These are phyloP conservation scores for Drosophila bocqueti DNA, from an alignment of 1,140 invertebrate genomes.

Conservation along the genomic window DNA sequence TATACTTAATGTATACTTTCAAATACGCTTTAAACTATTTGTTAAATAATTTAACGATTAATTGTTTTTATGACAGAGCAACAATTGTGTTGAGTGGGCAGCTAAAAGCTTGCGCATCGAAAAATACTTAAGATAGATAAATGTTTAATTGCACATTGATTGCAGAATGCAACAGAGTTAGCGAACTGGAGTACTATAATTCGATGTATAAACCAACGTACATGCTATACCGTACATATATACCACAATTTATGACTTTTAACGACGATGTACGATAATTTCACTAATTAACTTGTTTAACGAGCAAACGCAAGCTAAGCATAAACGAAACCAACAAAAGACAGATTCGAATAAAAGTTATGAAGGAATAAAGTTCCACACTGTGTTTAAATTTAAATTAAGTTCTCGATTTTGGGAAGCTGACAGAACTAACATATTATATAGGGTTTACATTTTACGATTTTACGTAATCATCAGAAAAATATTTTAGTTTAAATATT, in stretches of 20 bases:
- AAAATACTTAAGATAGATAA: slow-evolving; percentile 40
- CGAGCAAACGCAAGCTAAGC: slow-evolving; percentile 58
- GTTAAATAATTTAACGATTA: slow-evolving; percentile 69
- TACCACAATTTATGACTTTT: slow-evolving; percentile 57
- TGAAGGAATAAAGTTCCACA: slow-evolving; percentile 11
- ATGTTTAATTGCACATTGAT: slow-evolving; percentile 64
- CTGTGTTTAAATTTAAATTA: background rate
- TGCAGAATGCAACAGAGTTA: slow-evolving; percentile 43
- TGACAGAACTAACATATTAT: background rate
- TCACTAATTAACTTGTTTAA: slow-evolving; percentile 76
- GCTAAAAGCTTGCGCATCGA: slow-evolving; percentile 67
- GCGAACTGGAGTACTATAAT: slow-evolving; percentile 35
- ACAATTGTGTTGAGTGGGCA: slow-evolving; percentile 63
- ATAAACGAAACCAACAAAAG: slow-evolving; percentile 62
- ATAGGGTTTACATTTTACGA: background rate
- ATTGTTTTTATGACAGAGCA: slow-evolving; percentile 65
- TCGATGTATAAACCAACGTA: slow-evolving; percentile 60
- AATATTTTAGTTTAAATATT: no score
- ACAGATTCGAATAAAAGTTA: slow-evolving; percentile 79
- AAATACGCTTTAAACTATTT: slow-evolving; percentile 70
- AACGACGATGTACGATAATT: slow-evolving; percentile 62
- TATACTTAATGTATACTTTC: slow-evolving; percentile 67
- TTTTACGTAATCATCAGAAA: no score
- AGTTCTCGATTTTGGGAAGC: no score
- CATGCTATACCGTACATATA: slow-evolving; percentile 38